phyloP scores from a whole-genome alignment of 2,113 vertebrate species.

The Phrynosoma blainvillii region DNA sequence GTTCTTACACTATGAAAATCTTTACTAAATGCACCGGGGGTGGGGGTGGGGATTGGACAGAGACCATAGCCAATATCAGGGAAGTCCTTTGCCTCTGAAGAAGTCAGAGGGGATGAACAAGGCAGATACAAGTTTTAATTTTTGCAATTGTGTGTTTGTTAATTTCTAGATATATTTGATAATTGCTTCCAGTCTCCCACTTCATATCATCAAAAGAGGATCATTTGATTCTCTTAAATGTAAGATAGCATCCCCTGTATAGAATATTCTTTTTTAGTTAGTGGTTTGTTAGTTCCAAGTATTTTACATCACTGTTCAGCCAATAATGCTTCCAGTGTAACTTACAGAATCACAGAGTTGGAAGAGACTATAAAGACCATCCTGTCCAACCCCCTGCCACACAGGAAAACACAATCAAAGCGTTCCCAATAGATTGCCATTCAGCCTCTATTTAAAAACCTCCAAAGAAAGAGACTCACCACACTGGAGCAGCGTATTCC shows the following conservation, averaged over 20 bases:
- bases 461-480: too few relatives aligned
- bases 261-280: too few relatives aligned
- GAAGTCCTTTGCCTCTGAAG: background rate
- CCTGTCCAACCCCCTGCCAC: too few relatives aligned
- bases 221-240: background rate
- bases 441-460: too few relatives aligned
- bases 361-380: too few relatives aligned
- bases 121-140: rapidly evolving
- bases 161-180: background rate
- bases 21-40: background rate
- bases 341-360: too few relatives aligned
- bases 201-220: background rate
- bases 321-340: background rate
- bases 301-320: background rate
- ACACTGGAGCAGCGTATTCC: too few relatives aligned
- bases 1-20: slow-evolving; percentile 38
- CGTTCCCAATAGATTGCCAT: too few relatives aligned
- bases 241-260: background rate
- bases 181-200: background rate
- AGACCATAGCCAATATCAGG: background rate
- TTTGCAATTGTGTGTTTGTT: rapidly evolving
- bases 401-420: too few relatives aligned
- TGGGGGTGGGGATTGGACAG: background rate
- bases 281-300: background rate
- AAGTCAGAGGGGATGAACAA: background rate